A percentile compares a stretch with the other conserved stretches of the same genome.
Evolutionary conservation across 2,113 vertebrate genomes (phyloP).

Genomic region (Triplophysa dalaica): DNA sequence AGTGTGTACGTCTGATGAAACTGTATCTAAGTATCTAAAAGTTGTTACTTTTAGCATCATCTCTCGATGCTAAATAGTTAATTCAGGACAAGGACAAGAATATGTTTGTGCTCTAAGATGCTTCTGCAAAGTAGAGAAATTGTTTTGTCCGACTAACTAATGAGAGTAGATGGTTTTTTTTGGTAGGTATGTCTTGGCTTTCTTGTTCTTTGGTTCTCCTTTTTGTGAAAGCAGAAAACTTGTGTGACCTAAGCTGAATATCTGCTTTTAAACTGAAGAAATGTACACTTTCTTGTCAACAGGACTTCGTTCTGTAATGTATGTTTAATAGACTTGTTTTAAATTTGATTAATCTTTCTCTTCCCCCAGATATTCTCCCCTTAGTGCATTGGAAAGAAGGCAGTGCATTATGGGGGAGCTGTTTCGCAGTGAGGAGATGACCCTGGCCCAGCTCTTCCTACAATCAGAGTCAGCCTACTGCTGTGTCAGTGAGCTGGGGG

Average conservation of each 20-base stretch:
- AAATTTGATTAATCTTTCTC: neutral
- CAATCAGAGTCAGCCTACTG: constrained; percentile 97
- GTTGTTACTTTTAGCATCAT: no score
- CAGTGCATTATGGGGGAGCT: constrained; percentile 88
- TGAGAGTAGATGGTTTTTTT: no score
- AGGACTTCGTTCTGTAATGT: no score
- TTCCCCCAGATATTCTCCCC: neutral
- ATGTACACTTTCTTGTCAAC: neutral
- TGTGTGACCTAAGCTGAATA: neutral
- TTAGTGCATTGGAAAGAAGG: constrained; percentile 14
- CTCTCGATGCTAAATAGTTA: no score
- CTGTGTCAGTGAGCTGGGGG: constrained; percentile 95
- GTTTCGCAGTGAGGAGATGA: constrained; percentile 98
- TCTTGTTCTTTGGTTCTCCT: neutral
- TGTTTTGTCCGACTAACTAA: no score
- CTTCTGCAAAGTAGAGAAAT: no score
- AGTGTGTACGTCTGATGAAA: neutral
- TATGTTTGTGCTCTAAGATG: no score
- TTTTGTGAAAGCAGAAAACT: neutral
- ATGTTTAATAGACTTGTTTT: no score
- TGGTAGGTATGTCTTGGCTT: no score
- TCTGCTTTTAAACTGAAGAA: neutral
- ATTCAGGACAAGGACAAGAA: no score
- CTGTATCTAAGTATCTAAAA: neutral
- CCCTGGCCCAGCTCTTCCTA: constrained; percentile 94